Evolutionary conservation across 1,140 invertebrate genomes (phyloP), one percentile per base, ranked within the genome.

Genomic region (Tetragnatha versicolor): DNA sequence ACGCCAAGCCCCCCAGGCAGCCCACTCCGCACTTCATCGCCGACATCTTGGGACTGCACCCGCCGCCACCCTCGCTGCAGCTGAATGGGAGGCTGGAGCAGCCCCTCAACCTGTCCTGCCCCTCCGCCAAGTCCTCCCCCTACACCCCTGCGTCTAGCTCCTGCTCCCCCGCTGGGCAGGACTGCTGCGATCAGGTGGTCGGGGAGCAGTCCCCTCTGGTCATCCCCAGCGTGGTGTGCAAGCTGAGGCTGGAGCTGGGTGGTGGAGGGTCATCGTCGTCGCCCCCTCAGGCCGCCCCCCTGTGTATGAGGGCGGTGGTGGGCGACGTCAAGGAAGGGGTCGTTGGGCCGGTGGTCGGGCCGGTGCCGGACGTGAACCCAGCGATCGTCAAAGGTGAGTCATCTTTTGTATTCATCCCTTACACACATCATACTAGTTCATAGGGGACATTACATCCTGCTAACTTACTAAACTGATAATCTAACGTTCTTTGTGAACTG

Each of bases 11-110:
- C 6, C 92, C 91, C 1, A 90, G 90, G 81, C 89, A 89, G 51
- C 92, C 92, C 1, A 94, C 93, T 6, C 92, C 93, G 1, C 92
- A 93, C 84, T 89, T 90, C 12, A 94, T 95, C 81, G 90, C 91
- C 70, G 92, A 94, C 83, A 95, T 95, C 70, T 86, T 95, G 61
- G 92, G 92, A 58, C 72, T 80, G 3, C 27, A 35, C 14, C 42
- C 60, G 0, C 66, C 72, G 20, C 72, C 72, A 35, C 72, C 35
- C 9, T 49, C 55, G 2, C 73, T 77, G 33, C 72, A 61, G 10
- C 73, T 58, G 4, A 27, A 68, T 10, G 7, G 20, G n/a, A 42
- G 33, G 29, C 20, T 29, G 9, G 79, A 80, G 47, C 79, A 80
- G 27, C 79, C 79, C 33, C 27, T 80, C 20, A 80, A 80, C 25